Base-by-base conservation (phyloP, 2,888 invertebrate species). In the Crossocerus cetratus region DNA sequence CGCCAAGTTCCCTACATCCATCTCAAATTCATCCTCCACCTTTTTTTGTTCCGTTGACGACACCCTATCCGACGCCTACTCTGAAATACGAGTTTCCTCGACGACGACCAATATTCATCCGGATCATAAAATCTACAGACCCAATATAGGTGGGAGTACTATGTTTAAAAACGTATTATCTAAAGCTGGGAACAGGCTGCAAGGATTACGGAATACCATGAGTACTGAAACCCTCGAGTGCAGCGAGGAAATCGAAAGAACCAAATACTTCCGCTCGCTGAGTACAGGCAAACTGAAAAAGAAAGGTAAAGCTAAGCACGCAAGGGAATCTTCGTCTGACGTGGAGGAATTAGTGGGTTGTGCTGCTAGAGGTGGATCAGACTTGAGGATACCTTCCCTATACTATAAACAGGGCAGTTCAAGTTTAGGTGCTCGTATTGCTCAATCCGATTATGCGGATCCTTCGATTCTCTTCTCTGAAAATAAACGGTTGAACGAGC, bases 381-480 rank as follows among this genome's bases (percentile, higher is more conserved):
- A 81, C 22, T 67, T 76, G 0, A 80, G 83, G 42, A 72, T 84
- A 60, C 78, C 84, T n/a, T 78, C 88, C 3, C 56, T 86, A 0
- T 90, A 88, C 59, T 95, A 95, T 85, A 94, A 94, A 86, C 96
- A 95, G 90, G 96, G 96, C 13, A 96, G 96, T 80, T 95, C 95
- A 78, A 93, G 94, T 72, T 93, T 97, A 79, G 97, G 97, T 0
- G 97, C 97, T 53, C 94, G 97, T 77, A 96, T 98, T 87, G 97
- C 97, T 0, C 94, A 96, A 81, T 94, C 96, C 0, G 97, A 97
- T 87, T 97, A 97, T 84, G 96, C 95, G 0, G 96, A 97, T 88
- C 96, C 97, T 0, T 93, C 94, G 61, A 93, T 94, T 18, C 91
- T 96, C 20, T 93, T 93, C 54, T 91, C 92, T 3, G 90, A 91